Base-by-base conservation (phyloP, 2,888 invertebrate species). In the Sinotaia quadrata region DNA sequence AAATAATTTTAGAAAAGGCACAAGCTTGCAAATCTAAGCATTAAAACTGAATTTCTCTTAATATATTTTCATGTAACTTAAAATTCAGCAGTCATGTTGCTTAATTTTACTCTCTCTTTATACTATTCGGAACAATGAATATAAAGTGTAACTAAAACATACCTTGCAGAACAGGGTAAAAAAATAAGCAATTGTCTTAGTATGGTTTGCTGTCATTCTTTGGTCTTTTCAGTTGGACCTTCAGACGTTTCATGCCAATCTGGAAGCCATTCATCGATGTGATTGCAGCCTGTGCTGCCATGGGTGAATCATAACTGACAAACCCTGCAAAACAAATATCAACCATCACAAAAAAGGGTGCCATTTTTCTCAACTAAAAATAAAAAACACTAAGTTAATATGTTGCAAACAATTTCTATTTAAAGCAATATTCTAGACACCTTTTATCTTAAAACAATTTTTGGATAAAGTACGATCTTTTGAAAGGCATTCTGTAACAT, bases 191-290 rank as follows among this genome's bases (percentile, higher is more conserved):
- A 33, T n/a, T n/a, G n/a, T 24, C 34, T 59, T 96, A 98, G 93
- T 98, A 98, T 89, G 97, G 97, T 91, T 97, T 94, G 91, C 94
- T 95, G 89, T 97, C 96, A 90, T 96, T 96, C 92, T 97, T 97
- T 90, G 98, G 97, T 92, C 98, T 93, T 91, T 98, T 98, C 91
- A 98, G 93, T 91, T 98, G 98, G 88, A 98, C 98, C 92, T 99
- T 99, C 89, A 99, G 94, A 89, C 98, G 93, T 91, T 99, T 99
- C 98, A 98, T 98, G 88, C 98, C 98, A 90, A 99, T 98, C 91
- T 99, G 98, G 91, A 98, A 99, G 89, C 98, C 98, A 91, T 99
- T 99, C 98, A 99, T 99, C 87, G 98, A 94, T 90, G 97, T 97
- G 90, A 99, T 99, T 85, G 98, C 98, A 83, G 96, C 94, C 90